Percentiles rank a stretch among this genome's conserved stretches.
Evolutionary conservation across 2,888 invertebrate species (phyloP).

Genomic region (Gasteruption jaculator): DNA sequence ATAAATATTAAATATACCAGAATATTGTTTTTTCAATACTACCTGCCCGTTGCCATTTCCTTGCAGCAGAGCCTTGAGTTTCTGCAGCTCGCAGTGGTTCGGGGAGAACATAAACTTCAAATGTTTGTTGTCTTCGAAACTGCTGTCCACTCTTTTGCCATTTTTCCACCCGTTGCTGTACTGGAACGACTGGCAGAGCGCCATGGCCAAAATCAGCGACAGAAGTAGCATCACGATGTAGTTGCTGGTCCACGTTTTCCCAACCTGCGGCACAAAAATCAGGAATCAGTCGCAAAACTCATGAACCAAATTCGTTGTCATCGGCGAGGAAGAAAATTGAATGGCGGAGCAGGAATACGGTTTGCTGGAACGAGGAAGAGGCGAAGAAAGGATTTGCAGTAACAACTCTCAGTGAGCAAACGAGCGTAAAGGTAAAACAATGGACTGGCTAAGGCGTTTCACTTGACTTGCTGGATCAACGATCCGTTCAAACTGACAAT

Average conservation of each 20-base stretch:
- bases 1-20: no score
- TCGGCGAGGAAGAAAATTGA: constrained; percentile 20
- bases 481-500: constrained; percentile 29
- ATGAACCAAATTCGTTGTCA: no score
- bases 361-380: constrained; percentile 13
- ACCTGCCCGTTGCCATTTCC: constrained; percentile 55
- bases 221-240: constrained; percentile 47
- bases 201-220: constrained; percentile 50
- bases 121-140: constrained; percentile 9
- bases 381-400: constrained; percentile 12
- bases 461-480: constrained; percentile 32
- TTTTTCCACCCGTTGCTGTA: constrained; percentile 77
- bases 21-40: constrained; percentile 14
- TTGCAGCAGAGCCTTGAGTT: constrained; percentile 55
- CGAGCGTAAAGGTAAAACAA: constrained; percentile 29
- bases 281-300: no score
- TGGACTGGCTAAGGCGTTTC: constrained; percentile 25
- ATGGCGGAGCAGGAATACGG: no score
- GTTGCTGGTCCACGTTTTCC: background rate
- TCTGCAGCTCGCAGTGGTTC: constrained; percentile 55
- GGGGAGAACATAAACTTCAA: constrained; percentile 20
- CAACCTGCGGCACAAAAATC: no score
- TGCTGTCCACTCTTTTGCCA: constrained; percentile 56
- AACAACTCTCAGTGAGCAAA: constrained; percentile 6
- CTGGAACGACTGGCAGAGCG: constrained; percentile 68